Conservation (phyloP, 2,888 invertebrate genomes). For the Anorthoa munda region DNA sequence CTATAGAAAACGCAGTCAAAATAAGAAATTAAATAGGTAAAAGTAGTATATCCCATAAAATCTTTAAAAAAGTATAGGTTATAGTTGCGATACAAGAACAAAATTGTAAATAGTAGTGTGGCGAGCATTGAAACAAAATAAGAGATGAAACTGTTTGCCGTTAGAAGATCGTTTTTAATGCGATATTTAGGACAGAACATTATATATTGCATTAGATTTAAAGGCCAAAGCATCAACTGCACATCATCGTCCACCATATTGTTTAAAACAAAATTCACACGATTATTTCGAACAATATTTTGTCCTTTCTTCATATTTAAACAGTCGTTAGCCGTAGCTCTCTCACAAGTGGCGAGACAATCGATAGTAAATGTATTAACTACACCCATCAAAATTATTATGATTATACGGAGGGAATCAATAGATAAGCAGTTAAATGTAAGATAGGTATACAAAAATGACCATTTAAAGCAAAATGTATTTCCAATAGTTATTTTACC, state of each 20-base stretch:
- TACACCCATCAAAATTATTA: neutral
- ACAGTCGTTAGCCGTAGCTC: neutral
- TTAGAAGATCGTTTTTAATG: neutral
- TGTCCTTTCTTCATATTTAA: slow-evolving; percentile 5
- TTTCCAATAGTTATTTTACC: too few relatives aligned
- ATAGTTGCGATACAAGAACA: slow-evolving; percentile 15
- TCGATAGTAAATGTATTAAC: neutral
- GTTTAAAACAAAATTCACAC: slow-evolving; percentile 18
- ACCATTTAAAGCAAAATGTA: too few relatives aligned
- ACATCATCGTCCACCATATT: slow-evolving; percentile 20
- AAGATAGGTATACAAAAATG: too few relatives aligned
- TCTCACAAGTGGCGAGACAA: neutral
- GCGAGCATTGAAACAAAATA: neutral
- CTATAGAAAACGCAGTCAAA: slow-evolving; percentile 14
- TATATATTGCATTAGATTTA: slow-evolving; percentile 27
- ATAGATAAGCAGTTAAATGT: too few relatives aligned
- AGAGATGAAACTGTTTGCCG: neutral
- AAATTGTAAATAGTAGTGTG: neutral
- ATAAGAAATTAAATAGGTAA: neutral
- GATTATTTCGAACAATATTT: neutral
- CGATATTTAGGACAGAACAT: slow-evolving; percentile 22
- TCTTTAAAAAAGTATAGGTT: neutral
- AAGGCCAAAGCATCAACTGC: slow-evolving; percentile 15
- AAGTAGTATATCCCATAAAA: neutral
- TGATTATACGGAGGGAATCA: neutral